phyloP scores from a whole-genome alignment of 2,888 invertebrate species.

The Cosmopolites sordidus region DNA sequence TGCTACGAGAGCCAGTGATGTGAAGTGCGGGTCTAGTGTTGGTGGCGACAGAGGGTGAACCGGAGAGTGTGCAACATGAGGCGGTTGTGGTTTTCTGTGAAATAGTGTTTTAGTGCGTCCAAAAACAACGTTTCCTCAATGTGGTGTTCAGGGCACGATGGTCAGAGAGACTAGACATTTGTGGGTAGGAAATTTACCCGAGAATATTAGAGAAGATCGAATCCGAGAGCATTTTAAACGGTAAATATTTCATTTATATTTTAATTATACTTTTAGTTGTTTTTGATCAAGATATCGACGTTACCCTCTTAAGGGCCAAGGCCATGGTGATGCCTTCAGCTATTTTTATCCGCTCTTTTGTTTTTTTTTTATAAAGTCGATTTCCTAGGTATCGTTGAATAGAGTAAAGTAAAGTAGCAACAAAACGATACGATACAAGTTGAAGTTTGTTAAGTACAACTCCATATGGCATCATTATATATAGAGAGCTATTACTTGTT shows the following conservation, averaged over 20 bases:
- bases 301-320: too few species aligned
- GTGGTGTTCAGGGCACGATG: slow-evolving; percentile 96
- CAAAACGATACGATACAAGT: too few species aligned
- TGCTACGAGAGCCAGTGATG: slow-evolving; percentile 24
- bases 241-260: slow-evolving; percentile 54
- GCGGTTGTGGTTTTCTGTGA: slow-evolving; percentile 35
- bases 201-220: slow-evolving; percentile 96
- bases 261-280: neutral
- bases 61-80: slow-evolving; percentile 22
- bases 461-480: too few species aligned
- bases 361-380: too few species aligned
- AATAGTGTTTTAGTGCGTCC: slow-evolving; percentile 44
- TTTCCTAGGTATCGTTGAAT: too few species aligned
- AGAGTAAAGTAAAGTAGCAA: too few species aligned
- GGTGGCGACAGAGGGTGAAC: slow-evolving; percentile 35
- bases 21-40: slow-evolving; percentile 28
- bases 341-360: too few species aligned
- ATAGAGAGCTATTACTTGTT: too few species aligned
- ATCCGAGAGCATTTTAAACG: slow-evolving; percentile 97
- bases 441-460: too few species aligned
- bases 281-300: too few species aligned
- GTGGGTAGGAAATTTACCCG: slow-evolving; percentile 99
- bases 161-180: slow-evolving; percentile 99
- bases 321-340: too few species aligned
- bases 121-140: slow-evolving; percentile 73